These are phyloP conservation scores for Tympanuchus pallidicinctus DNA, from an alignment of 2,113 vertebrate genomes.

Conservation along the genomic window DNA sequence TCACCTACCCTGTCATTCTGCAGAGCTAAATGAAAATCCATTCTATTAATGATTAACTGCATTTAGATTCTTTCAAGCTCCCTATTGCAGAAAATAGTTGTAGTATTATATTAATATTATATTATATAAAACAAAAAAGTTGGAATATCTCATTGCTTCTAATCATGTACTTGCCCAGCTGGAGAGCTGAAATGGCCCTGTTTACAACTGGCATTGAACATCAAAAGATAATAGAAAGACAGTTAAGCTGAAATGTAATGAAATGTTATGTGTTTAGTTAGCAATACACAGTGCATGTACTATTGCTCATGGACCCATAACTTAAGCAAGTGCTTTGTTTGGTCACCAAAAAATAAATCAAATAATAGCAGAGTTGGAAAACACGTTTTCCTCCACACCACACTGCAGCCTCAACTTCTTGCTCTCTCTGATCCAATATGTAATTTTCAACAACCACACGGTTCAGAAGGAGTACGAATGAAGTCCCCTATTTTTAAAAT, in stretches of 20 bases:
- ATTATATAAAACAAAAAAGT: neutral
- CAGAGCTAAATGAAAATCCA: neutral
- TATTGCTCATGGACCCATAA: neutral
- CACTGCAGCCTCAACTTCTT: neutral
- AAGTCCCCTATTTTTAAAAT: neutral
- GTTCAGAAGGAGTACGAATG: neutral
- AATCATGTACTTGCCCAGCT: neutral
- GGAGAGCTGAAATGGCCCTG: neutral
- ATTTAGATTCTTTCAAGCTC: neutral
- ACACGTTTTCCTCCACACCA: neutral
- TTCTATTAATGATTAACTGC: neutral
- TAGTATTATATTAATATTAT: too few species aligned
- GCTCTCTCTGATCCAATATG: neutral
- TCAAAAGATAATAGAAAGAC: neutral
- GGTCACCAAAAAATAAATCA: neutral
- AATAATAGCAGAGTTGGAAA: neutral
- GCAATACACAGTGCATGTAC: neutral
- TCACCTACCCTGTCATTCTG: neutral
- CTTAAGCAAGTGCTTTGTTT: neutral
- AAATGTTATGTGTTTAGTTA: too few species aligned
- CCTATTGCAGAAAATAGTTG: neutral
- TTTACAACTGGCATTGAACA: neutral
- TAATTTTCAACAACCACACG: neutral
- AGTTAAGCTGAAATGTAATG: neutral
- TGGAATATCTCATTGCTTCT: neutral